Evolutionary conservation across 2,797 vertebrate species (phyloP), one percentile per base, ranked within the genome.

Genomic region (Ptychobarbus kaznakovi): DNA sequence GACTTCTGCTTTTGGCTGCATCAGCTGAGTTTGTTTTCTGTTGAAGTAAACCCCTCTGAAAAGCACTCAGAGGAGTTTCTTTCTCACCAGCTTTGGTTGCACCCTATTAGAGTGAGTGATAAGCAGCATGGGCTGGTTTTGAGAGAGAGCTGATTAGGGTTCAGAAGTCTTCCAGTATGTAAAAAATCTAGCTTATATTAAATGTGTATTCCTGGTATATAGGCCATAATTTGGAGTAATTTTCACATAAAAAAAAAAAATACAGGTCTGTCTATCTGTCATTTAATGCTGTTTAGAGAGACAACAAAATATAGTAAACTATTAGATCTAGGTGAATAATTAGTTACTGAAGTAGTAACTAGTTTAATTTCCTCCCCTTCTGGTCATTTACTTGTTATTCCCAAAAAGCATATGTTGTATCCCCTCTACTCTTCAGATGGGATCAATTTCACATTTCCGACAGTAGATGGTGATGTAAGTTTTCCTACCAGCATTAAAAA

Each of bases 1-100:
- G 83, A 84, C 83, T 84, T 84, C 49, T 70, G 66, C n/a, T 56
- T 82, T 28, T 49, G 65, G 51, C 63, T 42, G 46, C 49, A 72
- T 84, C 65, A 58, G 75, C 83, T 70, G 83, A 77, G 65, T 74
- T 68, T 84, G 82, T 84, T 84, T 84, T 69, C 22, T 73, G 25
- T 49, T 63, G 25, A 8, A 25, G 40, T 22, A 38, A 65, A 65
- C 38, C 40, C 3, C 18, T 77, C 18, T 58, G 74, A 61, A 6
- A 44, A 61, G 32, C 49, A 51, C 72, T 73, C 44, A 75, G 22
- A 42, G 4, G 53, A 38, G 44, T 38, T 80, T 66, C 22, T 53
- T 53, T 80, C 63, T 22, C 18, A 56, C 3, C 44, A 51, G 49
- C 35, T 81, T 11, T 42, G 80, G 20, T 70, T 40, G 22, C 28